These are phyloP conservation scores for Origma solitaria DNA, from an alignment of 2,113 vertebrate genomes.

Conservation along the genomic window DNA sequence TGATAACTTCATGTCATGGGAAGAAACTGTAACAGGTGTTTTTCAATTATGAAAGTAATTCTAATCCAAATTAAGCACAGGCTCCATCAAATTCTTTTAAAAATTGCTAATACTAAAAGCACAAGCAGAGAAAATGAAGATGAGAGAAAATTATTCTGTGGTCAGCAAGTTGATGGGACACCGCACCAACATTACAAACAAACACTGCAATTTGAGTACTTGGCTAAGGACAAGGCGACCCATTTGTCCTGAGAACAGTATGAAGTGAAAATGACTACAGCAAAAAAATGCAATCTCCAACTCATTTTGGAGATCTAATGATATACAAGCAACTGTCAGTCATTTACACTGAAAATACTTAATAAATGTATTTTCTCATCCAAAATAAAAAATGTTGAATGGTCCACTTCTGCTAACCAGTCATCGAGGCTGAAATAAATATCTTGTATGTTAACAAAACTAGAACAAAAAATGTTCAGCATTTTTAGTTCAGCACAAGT, in stretches of 20 bases:
- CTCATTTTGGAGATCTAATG: neutral
- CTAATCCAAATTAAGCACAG: neutral
- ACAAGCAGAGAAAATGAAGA: neutral
- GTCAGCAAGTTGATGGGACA: neutral
- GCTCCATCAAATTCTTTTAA: neutral
- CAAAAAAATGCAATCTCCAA: neutral
- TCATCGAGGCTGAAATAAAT: neutral
- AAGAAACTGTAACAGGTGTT: fast-evolving
- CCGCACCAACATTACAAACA: neutral
- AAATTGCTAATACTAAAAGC: neutral
- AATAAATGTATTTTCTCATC: neutral
- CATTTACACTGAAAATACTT: neutral
- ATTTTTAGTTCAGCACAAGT: too few relatives aligned
- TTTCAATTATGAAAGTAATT: neutral
- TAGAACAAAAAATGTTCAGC: too few relatives aligned
- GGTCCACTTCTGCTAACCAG: neutral
- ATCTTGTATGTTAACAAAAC: neutral
- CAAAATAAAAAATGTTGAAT: neutral
- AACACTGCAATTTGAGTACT: neutral
- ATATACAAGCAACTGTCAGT: neutral
- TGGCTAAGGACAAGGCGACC: neutral
- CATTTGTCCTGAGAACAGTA: neutral
- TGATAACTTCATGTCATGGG: neutral
- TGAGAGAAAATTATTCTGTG: neutral
- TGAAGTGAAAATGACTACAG: neutral